A percentile compares a stretch with the other conserved stretches of the same genome.
Evolutionary conservation across 2,797 vertebrate species (phyloP).

Genomic region (Notolabrus celidotus): DNA sequence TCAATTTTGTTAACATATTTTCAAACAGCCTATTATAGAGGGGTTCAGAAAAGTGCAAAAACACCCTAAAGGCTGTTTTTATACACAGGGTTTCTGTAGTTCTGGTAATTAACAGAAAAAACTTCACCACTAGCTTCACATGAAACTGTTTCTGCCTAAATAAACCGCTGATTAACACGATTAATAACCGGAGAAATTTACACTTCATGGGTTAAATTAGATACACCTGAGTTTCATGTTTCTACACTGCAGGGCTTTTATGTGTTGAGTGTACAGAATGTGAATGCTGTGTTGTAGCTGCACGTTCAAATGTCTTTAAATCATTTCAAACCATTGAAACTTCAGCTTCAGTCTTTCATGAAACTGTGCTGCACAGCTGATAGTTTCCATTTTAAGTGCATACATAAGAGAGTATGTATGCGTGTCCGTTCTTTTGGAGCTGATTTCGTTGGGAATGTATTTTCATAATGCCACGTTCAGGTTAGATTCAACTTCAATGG

Average conservation of each 20-base stretch:
- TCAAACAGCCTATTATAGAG: not conserved
- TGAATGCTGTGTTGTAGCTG: conserved; percentile 10
- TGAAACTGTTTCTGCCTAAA: conserved; percentile 42
- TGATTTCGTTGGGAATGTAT: conserved; percentile 73
- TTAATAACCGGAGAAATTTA: conserved; percentile 46
- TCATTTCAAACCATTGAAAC: conserved; percentile 52
- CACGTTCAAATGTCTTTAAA: conserved; percentile 55
- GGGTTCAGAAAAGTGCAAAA: not conserved
- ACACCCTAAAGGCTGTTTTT: not conserved
- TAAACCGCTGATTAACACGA: conserved; percentile 56
- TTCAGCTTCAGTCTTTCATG: conserved; percentile 53
- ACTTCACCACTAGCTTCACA: conserved; percentile 27
- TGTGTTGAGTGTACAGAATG: conserved; percentile 18
- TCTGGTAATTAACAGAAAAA: not conserved
- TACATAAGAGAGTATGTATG: conserved; percentile 71
- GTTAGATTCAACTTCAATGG: conserved; percentile 81
- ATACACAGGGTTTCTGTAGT: not conserved
- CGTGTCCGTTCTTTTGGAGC: conserved; percentile 76
- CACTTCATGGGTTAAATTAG: conserved; percentile 40
- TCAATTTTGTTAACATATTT: not conserved
- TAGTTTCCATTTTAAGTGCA: conserved; percentile 73
- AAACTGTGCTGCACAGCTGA: conserved; percentile 36
- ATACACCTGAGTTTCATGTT: conserved; percentile 35
- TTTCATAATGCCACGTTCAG: conserved; percentile 81
- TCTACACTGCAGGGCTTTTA: conserved; percentile 40